A percentile compares a stretch with the other conserved stretches of the same genome.
Evolutionary conservation across 2,888 invertebrate species (phyloP).

Genomic region (Molanna angustata): DNA sequence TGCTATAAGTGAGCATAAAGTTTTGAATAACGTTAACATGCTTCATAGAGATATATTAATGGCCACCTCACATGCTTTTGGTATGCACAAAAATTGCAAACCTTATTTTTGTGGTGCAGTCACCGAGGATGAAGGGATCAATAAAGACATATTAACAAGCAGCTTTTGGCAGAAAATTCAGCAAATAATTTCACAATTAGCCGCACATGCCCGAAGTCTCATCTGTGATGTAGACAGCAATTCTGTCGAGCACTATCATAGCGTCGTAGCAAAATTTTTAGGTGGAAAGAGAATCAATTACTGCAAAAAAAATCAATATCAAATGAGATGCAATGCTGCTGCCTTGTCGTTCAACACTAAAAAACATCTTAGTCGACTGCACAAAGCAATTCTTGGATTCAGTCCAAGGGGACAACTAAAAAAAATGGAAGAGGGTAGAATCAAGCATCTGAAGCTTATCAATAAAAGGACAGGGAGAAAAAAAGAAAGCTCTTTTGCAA

Average conservation of each 20-base stretch:
- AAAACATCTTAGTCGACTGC: slow-evolving; percentile 22
- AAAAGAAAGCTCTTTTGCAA: background rate
- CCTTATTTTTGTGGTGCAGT: background rate
- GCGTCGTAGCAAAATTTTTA: slow-evolving; percentile 36
- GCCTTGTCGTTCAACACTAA: slow-evolving; percentile 36
- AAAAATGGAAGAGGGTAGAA: slow-evolving; percentile 21
- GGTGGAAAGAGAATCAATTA: slow-evolving; percentile 39
- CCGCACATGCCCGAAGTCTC: slow-evolving; percentile 26
- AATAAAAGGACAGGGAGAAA: no score
- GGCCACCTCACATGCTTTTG: background rate
- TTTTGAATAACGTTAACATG: background rate
- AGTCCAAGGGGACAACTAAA: slow-evolving; percentile 21
- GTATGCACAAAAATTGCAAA: slow-evolving; percentile 1
- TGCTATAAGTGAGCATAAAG: slow-evolving; percentile 1
- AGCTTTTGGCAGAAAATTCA: slow-evolving; percentile 1
- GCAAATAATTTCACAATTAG: slow-evolving; percentile 1
- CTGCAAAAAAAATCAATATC: slow-evolving; percentile 35
- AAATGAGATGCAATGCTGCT: slow-evolving; percentile 37
- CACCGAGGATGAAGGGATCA: background rate
- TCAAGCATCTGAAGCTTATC: slow-evolving; percentile 19
- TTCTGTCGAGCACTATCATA: slow-evolving; percentile 36
- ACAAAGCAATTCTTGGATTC: slow-evolving; percentile 25
- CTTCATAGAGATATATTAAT: slow-evolving; percentile 3
- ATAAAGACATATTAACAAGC: slow-evolving; percentile 2
- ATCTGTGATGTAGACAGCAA: slow-evolving; percentile 36